Conservation (phyloP, 2,113 vertebrate genomes). For the Uria aalge region DNA sequence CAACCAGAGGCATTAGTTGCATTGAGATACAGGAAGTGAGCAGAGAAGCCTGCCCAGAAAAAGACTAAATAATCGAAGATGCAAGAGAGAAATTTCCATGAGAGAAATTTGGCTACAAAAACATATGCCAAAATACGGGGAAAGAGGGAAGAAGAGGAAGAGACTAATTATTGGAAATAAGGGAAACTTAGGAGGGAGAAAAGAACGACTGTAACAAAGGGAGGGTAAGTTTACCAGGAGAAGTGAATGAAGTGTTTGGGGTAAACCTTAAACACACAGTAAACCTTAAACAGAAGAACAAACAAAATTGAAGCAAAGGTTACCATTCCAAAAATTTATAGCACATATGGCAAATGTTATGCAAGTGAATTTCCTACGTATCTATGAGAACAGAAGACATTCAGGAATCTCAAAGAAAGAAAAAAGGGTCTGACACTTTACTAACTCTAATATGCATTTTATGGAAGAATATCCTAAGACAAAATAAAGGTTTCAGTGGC, state of each 20-base stretch:
- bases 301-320: not conserved
- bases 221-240: not conserved
- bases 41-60: constrained; percentile 8
- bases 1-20: not conserved
- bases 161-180: not conserved
- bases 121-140: not conserved
- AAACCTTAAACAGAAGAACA: not conserved
- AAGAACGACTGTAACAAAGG: not conserved
- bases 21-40: not conserved
- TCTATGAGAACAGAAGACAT: not conserved
- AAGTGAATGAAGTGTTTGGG: not conserved
- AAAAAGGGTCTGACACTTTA: not conserved
- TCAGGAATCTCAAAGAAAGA: not conserved
- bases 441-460: not conserved
- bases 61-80: not conserved
- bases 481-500: not conserved
- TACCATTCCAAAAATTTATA: not conserved
- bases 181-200: not conserved
- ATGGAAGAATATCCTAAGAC: not conserved
- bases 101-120: not conserved
- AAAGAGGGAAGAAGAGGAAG: not conserved
- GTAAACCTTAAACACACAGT: not conserved
- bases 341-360: not conserved
- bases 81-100: not conserved
- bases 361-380: not conserved